Percentiles rank a stretch among this genome's conserved stretches.
Conservation (phyloP, 2,113 vertebrate genomes). For the Psephotus haematonotus region DNA sequence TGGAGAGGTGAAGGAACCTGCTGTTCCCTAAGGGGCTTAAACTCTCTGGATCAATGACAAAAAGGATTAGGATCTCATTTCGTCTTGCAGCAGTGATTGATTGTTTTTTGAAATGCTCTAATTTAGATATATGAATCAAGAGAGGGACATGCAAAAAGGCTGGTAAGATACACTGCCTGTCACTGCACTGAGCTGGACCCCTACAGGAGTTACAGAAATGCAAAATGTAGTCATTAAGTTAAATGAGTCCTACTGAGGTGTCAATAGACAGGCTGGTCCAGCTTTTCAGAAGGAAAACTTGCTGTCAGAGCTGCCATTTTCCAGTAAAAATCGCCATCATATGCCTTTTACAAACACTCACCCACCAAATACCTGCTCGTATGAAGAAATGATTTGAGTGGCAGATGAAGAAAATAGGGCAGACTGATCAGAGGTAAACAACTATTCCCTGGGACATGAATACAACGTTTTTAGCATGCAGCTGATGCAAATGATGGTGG, state of each 20-base stretch:
- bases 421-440: neutral
- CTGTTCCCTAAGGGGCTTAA: neutral
- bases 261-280: neutral
- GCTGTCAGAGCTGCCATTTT: neutral
- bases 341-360: neutral
- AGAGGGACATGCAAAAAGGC: neutral
- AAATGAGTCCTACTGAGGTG: neutral
- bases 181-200: fast-evolving
- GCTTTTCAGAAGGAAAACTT: neutral
- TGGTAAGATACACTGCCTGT: neutral
- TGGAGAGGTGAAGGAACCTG: neutral
- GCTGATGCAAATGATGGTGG: neutral
- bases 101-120: neutral
- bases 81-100: neutral
- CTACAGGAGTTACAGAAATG: neutral
- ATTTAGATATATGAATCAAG: neutral
- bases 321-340: neutral
- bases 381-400: neutral
- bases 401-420: neutral
- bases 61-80: neutral
- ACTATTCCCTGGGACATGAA: neutral
- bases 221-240: neutral
- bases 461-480: neutral
- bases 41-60: neutral
- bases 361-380: neutral